Conservation (phyloP, 1,140 invertebrate genomes). For the Aphaenogaster floridana region DNA sequence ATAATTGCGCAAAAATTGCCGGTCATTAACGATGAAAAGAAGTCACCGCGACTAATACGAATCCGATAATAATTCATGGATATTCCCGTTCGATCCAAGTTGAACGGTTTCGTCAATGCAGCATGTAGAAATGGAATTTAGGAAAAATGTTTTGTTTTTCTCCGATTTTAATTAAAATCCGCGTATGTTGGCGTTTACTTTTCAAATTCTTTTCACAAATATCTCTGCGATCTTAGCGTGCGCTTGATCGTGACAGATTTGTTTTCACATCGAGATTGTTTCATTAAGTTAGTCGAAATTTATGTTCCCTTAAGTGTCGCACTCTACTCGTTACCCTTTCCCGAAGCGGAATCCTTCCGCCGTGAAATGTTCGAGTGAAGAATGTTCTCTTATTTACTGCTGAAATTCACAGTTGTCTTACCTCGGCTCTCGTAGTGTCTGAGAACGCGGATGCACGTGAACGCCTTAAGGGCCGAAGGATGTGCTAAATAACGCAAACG, state of each 20-base stretch:
- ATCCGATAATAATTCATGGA: slow-evolving; percentile 12
- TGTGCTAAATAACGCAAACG: slow-evolving; percentile 43
- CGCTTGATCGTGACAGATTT: not conserved
- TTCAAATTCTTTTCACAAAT: not conserved
- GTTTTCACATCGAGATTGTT: slow-evolving; percentile 6
- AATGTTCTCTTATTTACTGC: slow-evolving; percentile 57
- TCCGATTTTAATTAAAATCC: slow-evolving; percentile 26
- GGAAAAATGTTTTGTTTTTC: not conserved
- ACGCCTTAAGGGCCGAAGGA: slow-evolving; percentile 17
- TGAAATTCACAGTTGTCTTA: slow-evolving; percentile 55
- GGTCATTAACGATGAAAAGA: not conserved
- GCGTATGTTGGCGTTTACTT: not conserved
- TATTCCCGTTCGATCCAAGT: not conserved
- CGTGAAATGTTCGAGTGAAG: slow-evolving; percentile 46
- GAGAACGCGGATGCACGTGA: slow-evolving; percentile 36
- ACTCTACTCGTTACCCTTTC: slow-evolving; percentile 22
- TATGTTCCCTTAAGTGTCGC: slow-evolving; percentile 22
- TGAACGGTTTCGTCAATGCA: not conserved
- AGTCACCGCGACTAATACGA: not conserved
- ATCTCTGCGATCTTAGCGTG: not conserved
- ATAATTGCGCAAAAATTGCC: not conserved
- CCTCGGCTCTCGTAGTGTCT: not conserved
- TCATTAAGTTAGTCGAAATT: slow-evolving; percentile 51
- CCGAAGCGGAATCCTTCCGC: slow-evolving; percentile 36
- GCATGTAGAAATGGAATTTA: not conserved